These are phyloP conservation scores for Tenualosa thibaudeaui DNA, from an alignment of 2,797 vertebrate genomes.

Conservation along the genomic window DNA sequence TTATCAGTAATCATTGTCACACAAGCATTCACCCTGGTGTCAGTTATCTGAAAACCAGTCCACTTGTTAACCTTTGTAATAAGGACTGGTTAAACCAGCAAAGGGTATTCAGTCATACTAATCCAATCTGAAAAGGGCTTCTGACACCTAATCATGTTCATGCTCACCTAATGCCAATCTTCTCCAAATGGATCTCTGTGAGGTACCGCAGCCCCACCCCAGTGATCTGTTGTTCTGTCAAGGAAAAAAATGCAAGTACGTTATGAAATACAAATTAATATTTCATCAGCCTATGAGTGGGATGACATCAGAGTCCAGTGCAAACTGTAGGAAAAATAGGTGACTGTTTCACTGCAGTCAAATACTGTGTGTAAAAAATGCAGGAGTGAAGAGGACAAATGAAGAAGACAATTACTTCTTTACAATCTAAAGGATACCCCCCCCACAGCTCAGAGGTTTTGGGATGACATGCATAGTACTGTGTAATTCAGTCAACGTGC, in stretches of 20 bases:
- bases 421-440: no score
- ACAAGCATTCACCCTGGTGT: not conserved
- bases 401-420: no score
- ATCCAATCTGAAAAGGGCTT: not conserved
- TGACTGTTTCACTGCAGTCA: no score
- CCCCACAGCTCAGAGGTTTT: no score
- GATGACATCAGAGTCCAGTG: not conserved
- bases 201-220: constrained; percentile 61
- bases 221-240: constrained; percentile 64
- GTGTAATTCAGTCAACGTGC: no score
- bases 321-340: no score
- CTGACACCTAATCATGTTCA: not conserved
- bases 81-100: not conserved
- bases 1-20: not conserved
- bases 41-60: not conserved
- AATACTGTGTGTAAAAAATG: not conserved
- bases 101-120: not conserved
- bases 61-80: no score
- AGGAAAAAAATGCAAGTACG: not conserved
- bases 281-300: not conserved
- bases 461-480: no score
- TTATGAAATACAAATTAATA: not conserved
- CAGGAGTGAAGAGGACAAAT: not conserved
- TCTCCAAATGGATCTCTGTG: constrained; percentile 59
- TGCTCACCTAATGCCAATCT: constrained; percentile 71